Evolutionary conservation across 2,113 vertebrate species (phyloP), one percentile per base, ranked within the genome.

Genomic region (Archocentrus centrarchus): DNA sequence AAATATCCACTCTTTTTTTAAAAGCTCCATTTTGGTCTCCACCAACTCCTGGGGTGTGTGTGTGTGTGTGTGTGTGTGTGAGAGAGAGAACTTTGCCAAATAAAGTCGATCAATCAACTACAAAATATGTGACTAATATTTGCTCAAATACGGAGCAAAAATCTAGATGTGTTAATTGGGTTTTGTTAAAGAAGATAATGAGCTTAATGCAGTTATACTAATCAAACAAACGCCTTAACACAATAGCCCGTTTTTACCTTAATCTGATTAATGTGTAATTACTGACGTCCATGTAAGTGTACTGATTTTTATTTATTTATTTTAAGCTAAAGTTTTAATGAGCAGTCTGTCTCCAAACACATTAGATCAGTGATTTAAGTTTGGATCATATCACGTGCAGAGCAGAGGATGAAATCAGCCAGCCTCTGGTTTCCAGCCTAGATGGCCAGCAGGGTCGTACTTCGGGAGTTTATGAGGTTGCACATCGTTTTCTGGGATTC

Each of bases 171-270:
- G 57, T 18, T 85, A 80, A 86, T 55, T 60, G 61, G 63, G 55
- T 80, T 86, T 68, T n/a, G 73, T 32, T 80, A 80, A 83, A 86
- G 37, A 58, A 15, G 47, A 80, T 85, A 73, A 61, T 30, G 62
- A 62, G 55, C 20, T 83, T 78, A 75, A 44, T 77, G 15, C 75
- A 77, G 37, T 77, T 30, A 58, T 83, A 68, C 47, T 76, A 91
- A 79, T 87, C 84, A 6, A 9, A 76, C 58, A 5, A 15, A 70
- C 27, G 53, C 50, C 44, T 41, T 55, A 59, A 27, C 64, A 64
- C 22, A 79, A 70, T 24, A 77, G 59, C 30, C 11, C 37, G 66
- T 68, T 37, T 37, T 58, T 50, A 30, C 44, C 15, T 39, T 82
- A 83, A 89, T 81, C 77, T 63, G 58, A 83, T 78, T 81, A 70